Base-by-base conservation (phyloP, 2,797 vertebrate species). In the Galaxias olidus region DNA sequence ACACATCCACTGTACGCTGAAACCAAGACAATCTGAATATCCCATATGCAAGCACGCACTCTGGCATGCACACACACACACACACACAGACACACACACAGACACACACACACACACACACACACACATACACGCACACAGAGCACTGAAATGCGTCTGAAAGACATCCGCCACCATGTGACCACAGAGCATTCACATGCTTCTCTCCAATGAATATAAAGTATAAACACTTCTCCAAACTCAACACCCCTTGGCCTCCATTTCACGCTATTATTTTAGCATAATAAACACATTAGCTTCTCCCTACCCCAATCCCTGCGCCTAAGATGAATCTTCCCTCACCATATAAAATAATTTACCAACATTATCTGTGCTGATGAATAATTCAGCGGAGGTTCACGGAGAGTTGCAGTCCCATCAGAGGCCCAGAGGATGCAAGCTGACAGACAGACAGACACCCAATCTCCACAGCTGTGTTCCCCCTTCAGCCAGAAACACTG, bases 201-300 rank as follows among this genome's bases (percentile, higher is more conserved):
- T 74, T 61, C 75, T 74, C 84, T 86, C 77, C 88, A 88, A 91
- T 91, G 88, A 91, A 89, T 91, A 90, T 89, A 88, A 91, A 93
- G 87, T 90, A 86, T 85, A 85, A 90, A 88, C 87, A 87, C 82
- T 87, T 81, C 84, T 87, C 81, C 77, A 85, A 79, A 87, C 85
- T 81, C 71, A 74, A 78, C 84, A 88, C 86, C 86, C 78, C 78
- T 11, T 89, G 87, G 85, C 85, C 88, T 87, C 84, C 85, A 89
- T 90, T 89, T 91, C 88, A 85, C 78, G 81, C 84, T 82, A 89
- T 92, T 91, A 91, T 89, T 87, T 89, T 82, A 81, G 91, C 86
- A 92, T 92, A 92, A 92, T 93, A 91, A 91, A 91, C 86, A 90
- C 87, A 89, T 93, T 91, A 89, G 84, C 84, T 77, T 84, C 85